Base-by-base conservation (phyloP, 2,888 invertebrate genomes). In the Ochropacha duplaris region DNA sequence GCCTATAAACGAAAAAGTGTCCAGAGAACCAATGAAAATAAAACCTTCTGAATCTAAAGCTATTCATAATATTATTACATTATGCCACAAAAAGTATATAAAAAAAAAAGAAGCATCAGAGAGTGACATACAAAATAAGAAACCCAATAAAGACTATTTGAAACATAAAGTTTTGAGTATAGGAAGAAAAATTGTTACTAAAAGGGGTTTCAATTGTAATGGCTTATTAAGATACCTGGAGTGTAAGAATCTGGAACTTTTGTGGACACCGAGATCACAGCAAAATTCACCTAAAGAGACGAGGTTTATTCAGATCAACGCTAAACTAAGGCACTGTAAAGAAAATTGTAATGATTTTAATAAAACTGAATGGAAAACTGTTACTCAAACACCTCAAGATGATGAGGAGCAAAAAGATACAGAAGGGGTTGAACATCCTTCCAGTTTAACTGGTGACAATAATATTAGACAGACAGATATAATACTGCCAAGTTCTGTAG, bases 131-230 rank as follows among this genome's bases (percentile, higher is more conserved):
- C 64, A 61, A 49, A 68, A 24, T 51, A 58, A 51, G 39, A 26
- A 52, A 52, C 22, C 55, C 24, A 67, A 66, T 56, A 65, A 66
- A 57, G 77, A 84, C 55, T 78, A 80, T 57, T 64, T 91, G 9
- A 84, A 84, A 74, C 87, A 83, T 59, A 91, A 90, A 78, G 64
- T 92, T 50, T 76, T 88, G 68, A 90, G 87, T 68, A 81, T 92
- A 55, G 92, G 92, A 54, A 75, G 83, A 60, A 91, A 91, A 78
- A 71, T 84, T 26, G 79, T 92, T 55, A 81, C 79, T 65, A 81
- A 76, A 62, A 73, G 76, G 54, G 78, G 78, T 39, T 74, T 87
- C 52, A 81, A 80, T 64, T 84, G 84, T 56, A 84, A 74, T 58
- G 90, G 89, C 6, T 55, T 92, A 22, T 69, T 90, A 49, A 77